Conservation (phyloP, 1,140 invertebrate genomes). For the Drosophila kurseongensis region DNA sequence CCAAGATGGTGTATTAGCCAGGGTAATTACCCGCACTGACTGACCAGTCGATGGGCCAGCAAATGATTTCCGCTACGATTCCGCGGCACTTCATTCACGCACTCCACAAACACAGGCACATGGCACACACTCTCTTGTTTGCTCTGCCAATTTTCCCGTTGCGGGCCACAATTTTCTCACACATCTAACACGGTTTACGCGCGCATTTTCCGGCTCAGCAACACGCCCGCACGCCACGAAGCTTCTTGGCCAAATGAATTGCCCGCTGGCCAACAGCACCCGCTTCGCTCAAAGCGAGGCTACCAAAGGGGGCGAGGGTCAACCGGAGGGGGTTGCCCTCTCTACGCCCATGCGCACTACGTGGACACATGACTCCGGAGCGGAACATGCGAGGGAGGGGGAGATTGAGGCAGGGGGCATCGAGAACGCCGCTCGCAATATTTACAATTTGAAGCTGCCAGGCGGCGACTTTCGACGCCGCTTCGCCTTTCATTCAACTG, state of each 20-base stretch:
- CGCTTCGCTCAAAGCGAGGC: slow-evolving; percentile 34
- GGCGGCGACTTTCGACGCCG: slow-evolving; percentile 37
- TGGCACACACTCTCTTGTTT: slow-evolving; percentile 46
- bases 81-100: slow-evolving; percentile 56
- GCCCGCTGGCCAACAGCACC: slow-evolving; percentile 64
- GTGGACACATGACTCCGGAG: slow-evolving; percentile 21
- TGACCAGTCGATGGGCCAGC: slow-evolving; percentile 53
- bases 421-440: slow-evolving; percentile 42
- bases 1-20: slow-evolving; percentile 27
- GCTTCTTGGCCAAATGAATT: slow-evolving; percentile 79
- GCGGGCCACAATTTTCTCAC: slow-evolving; percentile 44
- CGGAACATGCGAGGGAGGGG: slow-evolving; percentile 4
- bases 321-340: neutral
- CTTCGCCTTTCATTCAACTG: slow-evolving; percentile 64
- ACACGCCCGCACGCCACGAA: slow-evolving; percentile 78
- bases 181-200: slow-evolving; percentile 66
- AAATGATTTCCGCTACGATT: slow-evolving; percentile 45
- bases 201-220: slow-evolving; percentile 71
- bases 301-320: neutral
- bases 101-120: slow-evolving; percentile 50
- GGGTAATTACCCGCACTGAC: slow-evolving; percentile 49
- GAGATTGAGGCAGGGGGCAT: neutral
- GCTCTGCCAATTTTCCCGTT: slow-evolving; percentile 43
- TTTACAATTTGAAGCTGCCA: slow-evolving; percentile 69
- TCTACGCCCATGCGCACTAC: slow-evolving; percentile 41